A percentile compares a stretch with the other conserved stretches of the same genome.
Conservation (phyloP, 2,888 invertebrate species). For the Euphydryas editha region DNA sequence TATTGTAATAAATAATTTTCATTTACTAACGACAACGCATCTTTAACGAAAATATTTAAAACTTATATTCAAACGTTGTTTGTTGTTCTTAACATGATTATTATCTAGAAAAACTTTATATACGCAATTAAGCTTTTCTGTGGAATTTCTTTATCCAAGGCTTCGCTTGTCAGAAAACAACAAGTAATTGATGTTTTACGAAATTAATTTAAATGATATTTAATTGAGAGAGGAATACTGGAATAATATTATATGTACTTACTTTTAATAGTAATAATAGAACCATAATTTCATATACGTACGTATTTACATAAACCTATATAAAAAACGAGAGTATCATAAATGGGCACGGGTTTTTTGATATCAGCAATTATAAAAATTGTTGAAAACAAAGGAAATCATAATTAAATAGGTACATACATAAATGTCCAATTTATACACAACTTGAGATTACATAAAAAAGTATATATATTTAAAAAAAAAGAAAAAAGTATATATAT, state of each 20-base stretch:
- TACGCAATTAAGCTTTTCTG: slow-evolving; percentile 6
- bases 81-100: slow-evolving; percentile 4
- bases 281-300: too few relatives aligned
- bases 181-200: background rate
- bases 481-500: too few relatives aligned
- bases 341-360: too few relatives aligned
- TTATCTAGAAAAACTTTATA: slow-evolving; percentile 6
- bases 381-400: too few relatives aligned
- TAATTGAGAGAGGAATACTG: background rate
- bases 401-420: too few relatives aligned
- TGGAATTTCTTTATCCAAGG: slow-evolving; percentile 1
- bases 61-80: slow-evolving; percentile 1
- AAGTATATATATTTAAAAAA: too few relatives aligned
- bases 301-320: too few relatives aligned
- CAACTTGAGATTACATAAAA: too few relatives aligned
- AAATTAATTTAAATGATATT: background rate
- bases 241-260: background rate
- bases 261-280: too few relatives aligned
- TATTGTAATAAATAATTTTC: background rate
- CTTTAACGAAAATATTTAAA: background rate
- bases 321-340: too few relatives aligned
- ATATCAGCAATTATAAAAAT: too few relatives aligned
- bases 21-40: background rate
- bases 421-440: too few relatives aligned
- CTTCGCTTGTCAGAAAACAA: background rate